phyloP scores from a whole-genome alignment of 2,797 vertebrate species.

The Phaenicophaeus curvirostris region DNA sequence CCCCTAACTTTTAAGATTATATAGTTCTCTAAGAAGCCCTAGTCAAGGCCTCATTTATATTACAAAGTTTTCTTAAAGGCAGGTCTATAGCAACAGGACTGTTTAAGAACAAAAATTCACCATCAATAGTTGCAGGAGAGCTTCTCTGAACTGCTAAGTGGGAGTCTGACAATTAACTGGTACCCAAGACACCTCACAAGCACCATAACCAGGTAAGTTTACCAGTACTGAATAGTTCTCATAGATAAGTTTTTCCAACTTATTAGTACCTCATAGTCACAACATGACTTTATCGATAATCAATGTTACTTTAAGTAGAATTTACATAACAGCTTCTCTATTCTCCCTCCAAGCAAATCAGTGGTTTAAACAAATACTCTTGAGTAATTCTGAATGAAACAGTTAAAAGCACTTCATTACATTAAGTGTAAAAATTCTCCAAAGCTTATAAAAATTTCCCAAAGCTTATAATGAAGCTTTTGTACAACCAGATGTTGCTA shows the following conservation, averaged over 20 bases:
- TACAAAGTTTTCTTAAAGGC: neutral
- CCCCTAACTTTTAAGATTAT: neutral
- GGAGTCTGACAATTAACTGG: neutral
- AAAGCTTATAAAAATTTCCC: neutral
- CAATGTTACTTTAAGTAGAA: neutral
- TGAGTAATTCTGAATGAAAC: neutral
- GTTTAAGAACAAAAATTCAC: neutral
- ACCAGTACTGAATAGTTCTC: neutral
- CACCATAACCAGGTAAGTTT: neutral
- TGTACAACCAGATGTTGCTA: neutral
- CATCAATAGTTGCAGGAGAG: neutral
- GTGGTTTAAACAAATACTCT: neutral
- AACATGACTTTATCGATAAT: neutral
- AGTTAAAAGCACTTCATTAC: neutral
- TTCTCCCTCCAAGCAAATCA: neutral
- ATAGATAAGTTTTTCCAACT: neutral
- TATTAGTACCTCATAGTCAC: neutral
- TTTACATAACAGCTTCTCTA: neutral
- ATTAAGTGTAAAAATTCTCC: neutral
- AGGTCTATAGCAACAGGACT: neutral
- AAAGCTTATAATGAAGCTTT: neutral
- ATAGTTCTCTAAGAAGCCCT: neutral
- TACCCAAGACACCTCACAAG: accelerated
- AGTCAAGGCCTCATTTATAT: neutral
- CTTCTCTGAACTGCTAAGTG: neutral